Evolutionary conservation across 2,797 vertebrate genomes (phyloP).

Genomic region (Danio tinwini): DNA sequence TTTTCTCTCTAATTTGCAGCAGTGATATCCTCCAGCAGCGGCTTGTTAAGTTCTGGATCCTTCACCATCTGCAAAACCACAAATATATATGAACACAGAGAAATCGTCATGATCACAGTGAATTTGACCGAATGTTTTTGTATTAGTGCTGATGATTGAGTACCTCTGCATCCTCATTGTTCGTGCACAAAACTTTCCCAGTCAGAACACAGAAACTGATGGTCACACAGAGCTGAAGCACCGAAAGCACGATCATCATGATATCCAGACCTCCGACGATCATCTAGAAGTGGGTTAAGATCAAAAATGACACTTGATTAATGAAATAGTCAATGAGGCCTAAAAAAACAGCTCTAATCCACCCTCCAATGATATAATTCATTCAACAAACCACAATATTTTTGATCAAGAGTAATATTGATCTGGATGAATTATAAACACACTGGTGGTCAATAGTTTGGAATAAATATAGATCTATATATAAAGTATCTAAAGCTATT

Average conservation of each 20-base stretch:
- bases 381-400: not conserved
- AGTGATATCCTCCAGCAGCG: conserved; percentile 60
- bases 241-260: conserved; percentile 62
- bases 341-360: not conserved
- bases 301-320: not conserved
- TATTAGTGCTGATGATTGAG: too few species aligned
- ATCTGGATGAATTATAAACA: not conserved
- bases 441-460: too few species aligned
- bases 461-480: too few species aligned
- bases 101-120: not conserved
- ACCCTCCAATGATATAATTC: not conserved
- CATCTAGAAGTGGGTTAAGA: conserved; percentile 56
- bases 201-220: conserved; percentile 44
- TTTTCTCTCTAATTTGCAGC: conserved; percentile 35
- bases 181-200: not conserved
- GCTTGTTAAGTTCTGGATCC: conserved; percentile 58
- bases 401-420: not conserved
- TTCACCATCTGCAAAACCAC: conserved; percentile 49
- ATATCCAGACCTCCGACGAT: conserved; percentile 58
- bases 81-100: not conserved
- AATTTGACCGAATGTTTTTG: not conserved
- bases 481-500: too few species aligned
- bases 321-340: not conserved
- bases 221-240: conserved; percentile 66
- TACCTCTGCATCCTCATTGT: too few species aligned